Evolutionary conservation across 2,888 invertebrate species (phyloP).

Genomic region (Campoletis raptor): DNA sequence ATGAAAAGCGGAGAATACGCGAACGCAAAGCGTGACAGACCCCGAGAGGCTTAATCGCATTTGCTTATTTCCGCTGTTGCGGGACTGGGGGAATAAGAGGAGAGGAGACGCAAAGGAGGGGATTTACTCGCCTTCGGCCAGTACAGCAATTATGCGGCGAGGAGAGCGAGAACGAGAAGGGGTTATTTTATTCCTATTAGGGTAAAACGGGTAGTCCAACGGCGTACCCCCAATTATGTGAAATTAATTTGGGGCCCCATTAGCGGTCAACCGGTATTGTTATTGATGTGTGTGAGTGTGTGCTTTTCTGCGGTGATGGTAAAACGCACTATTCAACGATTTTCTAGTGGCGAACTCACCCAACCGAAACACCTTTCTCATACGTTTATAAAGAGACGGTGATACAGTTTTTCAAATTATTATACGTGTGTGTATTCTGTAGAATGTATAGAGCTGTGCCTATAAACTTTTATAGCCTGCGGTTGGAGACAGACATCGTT

Average conservation of each 20-base stretch:
- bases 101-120: background rate
- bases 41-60: slow-evolving; percentile 81
- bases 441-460: background rate
- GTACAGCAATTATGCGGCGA: slow-evolving; percentile 66
- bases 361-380: slow-evolving; percentile 43
- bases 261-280: slow-evolving; percentile 78
- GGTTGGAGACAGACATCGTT: too few relatives aligned
- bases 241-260: slow-evolving; percentile 84
- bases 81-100: slow-evolving; percentile 23
- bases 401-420: background rate
- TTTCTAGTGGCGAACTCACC: slow-evolving; percentile 76
- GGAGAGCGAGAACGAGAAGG: slow-evolving; percentile 74
- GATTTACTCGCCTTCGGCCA: slow-evolving; percentile 53
- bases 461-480: too few relatives aligned
- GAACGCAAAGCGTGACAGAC: slow-evolving; percentile 80
- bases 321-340: slow-evolving; percentile 77
- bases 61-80: slow-evolving; percentile 82
- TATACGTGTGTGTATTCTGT: too few relatives aligned
- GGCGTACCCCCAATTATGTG: slow-evolving; percentile 81
- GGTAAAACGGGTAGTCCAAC: slow-evolving; percentile 81
- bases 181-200: slow-evolving; percentile 84
- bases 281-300: background rate
- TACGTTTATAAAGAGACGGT: background rate
- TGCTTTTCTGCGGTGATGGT: slow-evolving; percentile 33
- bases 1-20: slow-evolving; percentile 68